Percentiles rank a stretch among this genome's conserved stretches.
phyloP scores from a whole-genome alignment of 2,797 vertebrate species.

The Syncerus caffer region DNA sequence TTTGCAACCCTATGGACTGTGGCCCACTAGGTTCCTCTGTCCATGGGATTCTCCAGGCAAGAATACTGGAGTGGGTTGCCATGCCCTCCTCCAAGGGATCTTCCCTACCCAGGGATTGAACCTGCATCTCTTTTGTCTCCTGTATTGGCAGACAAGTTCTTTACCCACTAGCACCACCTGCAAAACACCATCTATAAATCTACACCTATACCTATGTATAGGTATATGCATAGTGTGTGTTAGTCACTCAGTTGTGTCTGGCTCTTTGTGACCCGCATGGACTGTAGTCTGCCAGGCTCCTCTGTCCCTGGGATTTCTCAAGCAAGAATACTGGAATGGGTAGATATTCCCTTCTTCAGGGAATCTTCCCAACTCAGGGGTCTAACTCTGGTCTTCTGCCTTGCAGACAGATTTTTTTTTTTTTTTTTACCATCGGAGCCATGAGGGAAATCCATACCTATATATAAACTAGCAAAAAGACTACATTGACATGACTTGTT shows the following conservation, averaged over 20 bases:
- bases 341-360: neutral
- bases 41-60: neutral
- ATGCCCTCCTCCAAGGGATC: neutral
- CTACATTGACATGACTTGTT: neutral
- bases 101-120: neutral
- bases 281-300: neutral
- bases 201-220: neutral
- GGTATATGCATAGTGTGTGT: neutral
- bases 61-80: neutral
- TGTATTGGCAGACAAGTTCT: neutral
- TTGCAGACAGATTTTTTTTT: neutral
- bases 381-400: neutral
- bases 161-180: neutral
- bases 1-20: neutral
- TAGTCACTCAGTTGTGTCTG: neutral
- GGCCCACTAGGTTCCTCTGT: neutral
- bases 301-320: neutral
- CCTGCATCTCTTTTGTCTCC: neutral
- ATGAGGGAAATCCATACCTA: neutral
- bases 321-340: neutral
- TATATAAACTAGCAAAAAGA: neutral
- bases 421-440: neutral
- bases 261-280: neutral
- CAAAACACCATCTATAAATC: neutral
- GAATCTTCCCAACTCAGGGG: neutral